Base-by-base conservation (phyloP, 2,797 vertebrate species). In the Phrynocephalus vlangalii region DNA sequence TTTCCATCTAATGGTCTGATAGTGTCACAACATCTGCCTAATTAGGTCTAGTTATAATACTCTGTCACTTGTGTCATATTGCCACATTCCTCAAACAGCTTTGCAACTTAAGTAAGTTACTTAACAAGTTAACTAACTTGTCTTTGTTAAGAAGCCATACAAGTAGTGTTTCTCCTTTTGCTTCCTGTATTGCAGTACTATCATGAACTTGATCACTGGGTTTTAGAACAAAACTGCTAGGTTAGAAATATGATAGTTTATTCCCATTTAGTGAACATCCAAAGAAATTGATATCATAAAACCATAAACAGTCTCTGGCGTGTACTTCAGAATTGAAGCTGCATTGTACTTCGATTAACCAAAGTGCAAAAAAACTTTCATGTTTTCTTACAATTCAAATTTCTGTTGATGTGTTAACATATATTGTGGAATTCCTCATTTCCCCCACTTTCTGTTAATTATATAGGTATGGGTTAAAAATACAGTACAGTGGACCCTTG, bases 181-280 rank as follows among this genome's bases (percentile, higher is more conserved):
- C 68, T 50, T 68, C 28, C 24, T 22, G 20, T 76, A 66, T 20
- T 6, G 5, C 48, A 52, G 10, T 28, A 5, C 3, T n/a, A 38
- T 28, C 24, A 28, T 5, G n/a, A 73, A 15, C 44, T 9, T 77
- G 20, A 68, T 73, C 52, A 60, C 16, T 79, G 24, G 1, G 24
- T 90, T 88, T 89, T 72, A 86, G 67, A 92, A 18, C 5, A 63
- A 38, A 85, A 30, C 48, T 75, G n/a, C 6, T 1, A 44, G n/a
- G 28, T 28, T 73, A 81, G 79, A 30, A 88, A 8, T 1, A 80
- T 33, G 68, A 79, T n/a, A 86, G 86, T 89, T 67, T 85, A 0
- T 82, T 87, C 6, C 67, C 6, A 0, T 85, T 22, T 84, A 6
- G 60, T 66, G 52, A n/a, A 56, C 26, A 77, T 66, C 38, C 18